phyloP scores from a whole-genome alignment of 2,113 vertebrate genomes.

The Grus americana region DNA sequence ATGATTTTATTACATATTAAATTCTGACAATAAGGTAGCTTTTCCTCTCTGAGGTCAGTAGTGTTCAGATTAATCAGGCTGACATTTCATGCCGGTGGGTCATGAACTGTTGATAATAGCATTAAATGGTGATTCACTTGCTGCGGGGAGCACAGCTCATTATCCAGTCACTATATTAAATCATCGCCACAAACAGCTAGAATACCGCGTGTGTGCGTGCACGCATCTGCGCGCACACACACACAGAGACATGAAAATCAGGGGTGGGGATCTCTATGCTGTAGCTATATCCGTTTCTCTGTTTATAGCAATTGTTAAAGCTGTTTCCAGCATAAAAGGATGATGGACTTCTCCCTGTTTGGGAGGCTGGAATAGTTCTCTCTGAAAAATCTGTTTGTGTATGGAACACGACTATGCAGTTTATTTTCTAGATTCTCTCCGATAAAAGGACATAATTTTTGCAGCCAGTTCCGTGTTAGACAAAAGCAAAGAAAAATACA shows the following conservation, averaged over 20 bases:
- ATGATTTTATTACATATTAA: conserved; percentile 61
- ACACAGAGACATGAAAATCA: background rate
- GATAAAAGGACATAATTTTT: background rate
- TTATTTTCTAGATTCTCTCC: background rate
- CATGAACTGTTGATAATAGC: conserved; percentile 85
- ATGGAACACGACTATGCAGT: background rate
- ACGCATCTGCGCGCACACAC: background rate
- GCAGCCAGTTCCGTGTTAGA: background rate
- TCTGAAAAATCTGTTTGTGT: background rate
- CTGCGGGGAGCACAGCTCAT: conserved; percentile 78
- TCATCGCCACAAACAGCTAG: conserved; percentile 72
- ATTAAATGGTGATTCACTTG: conserved; percentile 82
- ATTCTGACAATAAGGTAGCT: conserved; percentile 59
- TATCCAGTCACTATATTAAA: conserved; percentile 79
- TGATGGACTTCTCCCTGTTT: background rate
- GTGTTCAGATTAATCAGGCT: conserved; percentile 82
- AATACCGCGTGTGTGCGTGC: background rate
- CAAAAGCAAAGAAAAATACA: background rate
- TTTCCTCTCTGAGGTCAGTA: conserved; percentile 74
- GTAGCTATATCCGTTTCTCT: background rate
- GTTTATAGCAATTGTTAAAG: background rate
- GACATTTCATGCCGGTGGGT: conserved; percentile 83
- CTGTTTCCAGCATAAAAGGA: background rate
- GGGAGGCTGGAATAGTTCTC: background rate
- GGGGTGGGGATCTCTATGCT: background rate